Conservation (phyloP, 2,797 vertebrate genomes). For the Rhinoraja longicauda region DNA sequence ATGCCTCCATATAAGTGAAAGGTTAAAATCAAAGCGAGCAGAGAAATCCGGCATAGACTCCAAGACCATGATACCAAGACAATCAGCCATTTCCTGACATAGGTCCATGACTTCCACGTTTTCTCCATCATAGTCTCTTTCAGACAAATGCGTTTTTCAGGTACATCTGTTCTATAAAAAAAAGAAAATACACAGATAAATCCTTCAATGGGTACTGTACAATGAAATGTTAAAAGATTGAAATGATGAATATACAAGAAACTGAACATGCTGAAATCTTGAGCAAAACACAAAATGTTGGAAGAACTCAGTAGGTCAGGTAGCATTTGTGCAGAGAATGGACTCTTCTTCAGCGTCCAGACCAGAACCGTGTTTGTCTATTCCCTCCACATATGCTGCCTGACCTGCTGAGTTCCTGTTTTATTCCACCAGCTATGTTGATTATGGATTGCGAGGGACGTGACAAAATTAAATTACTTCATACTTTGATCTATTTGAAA, state of each 20-base stretch:
- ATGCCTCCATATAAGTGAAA: constrained; percentile 91
- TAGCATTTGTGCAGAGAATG: too few relatives aligned
- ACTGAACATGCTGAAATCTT: too few relatives aligned
- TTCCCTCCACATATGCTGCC: too few relatives aligned
- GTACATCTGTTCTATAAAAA: constrained; percentile 57
- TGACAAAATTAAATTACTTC: neutral
- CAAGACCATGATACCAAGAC: constrained; percentile 86
- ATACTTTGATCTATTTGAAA: neutral
- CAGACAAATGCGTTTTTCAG: constrained; percentile 53
- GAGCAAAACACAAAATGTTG: too few relatives aligned
- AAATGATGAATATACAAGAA: neutral
- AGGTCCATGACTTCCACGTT: constrained; percentile 87
- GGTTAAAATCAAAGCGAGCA: constrained; percentile 91
- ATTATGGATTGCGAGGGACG: neutral
- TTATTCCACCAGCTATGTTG: too few relatives aligned
- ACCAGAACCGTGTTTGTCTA: too few relatives aligned
- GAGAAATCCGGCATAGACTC: constrained; percentile 88
- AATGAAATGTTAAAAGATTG: neutral
- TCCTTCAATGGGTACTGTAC: neutral
- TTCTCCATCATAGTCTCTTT: constrained; percentile 78
- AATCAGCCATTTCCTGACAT: constrained; percentile 76
- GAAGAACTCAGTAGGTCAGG: too few relatives aligned
- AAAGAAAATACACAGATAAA: constrained; percentile 26
- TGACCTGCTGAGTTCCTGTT: too few relatives aligned
- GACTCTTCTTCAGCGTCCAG: too few relatives aligned